Evolutionary conservation across 2,888 invertebrate species (phyloP), one percentile per base, ranked within the genome.

Genomic region (Protonemura montana): DNA sequence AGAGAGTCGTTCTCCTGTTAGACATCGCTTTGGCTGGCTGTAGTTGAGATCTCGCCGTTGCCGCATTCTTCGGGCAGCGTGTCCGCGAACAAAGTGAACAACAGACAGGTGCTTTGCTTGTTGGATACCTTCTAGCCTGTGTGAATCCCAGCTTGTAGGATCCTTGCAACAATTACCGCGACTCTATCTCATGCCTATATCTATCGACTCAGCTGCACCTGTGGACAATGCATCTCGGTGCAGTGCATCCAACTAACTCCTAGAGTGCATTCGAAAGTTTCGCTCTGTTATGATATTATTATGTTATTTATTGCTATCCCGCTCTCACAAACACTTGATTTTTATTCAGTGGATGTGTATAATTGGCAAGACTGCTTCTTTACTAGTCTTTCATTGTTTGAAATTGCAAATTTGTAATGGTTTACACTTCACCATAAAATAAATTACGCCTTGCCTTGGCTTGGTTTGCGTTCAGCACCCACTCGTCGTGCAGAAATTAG

Each of bases 21-120:
- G 59, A 59, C 59, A 59, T 59, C 59, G 59, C 59, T 13, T 21
- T 7, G 41, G 41, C 13, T 41, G 6, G 13, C 41, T 35, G 10
- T 35, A 35, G 59, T 59, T 59, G 16, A 59, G 59, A 59, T 59
- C 59, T 59, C 59, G 41, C 41, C 13, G 41, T 10, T 59, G 59
- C 59, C 13, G 59, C 59, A 59, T 59, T 59, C 59, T 59, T 21
- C 59, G 59, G 21, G 6, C 59, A 59, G 59, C 59, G 59, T 59
- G 59, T 21, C 13, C 21, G 59, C 59, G 7, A 59, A 59, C 59
- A 59, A 59, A 59, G 59, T 59, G 59, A 59, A 59, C 59, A 59
- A 59, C 59, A 59, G 59, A 59, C 59, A 59, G 59, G 59, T 59
- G 59, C 59, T 59, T 59, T 59, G 59, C 59, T 59, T 13, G 59